phyloP scores from a whole-genome alignment of 2,888 invertebrate species.

The Tromatobia lineatoria region DNA sequence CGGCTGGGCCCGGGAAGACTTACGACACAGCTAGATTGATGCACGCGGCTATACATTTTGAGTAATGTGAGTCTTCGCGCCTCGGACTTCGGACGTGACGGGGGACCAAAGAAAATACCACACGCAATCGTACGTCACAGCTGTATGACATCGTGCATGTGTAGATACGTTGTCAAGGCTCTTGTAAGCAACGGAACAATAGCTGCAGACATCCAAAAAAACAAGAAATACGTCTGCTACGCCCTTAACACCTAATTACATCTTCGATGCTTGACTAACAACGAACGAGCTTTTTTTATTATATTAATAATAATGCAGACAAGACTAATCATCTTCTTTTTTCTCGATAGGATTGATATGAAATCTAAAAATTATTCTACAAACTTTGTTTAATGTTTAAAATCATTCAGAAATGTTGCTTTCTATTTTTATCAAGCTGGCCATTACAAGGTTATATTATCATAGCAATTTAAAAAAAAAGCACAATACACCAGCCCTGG shows the following conservation, averaged over 20 bases:
- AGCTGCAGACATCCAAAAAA: background rate
- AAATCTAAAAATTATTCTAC: too few relatives aligned
- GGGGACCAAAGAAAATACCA: constrained; percentile 51
- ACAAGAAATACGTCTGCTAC: background rate
- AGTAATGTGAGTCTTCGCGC: constrained; percentile 79
- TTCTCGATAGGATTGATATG: too few relatives aligned
- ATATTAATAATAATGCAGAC: too few relatives aligned
- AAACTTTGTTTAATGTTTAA: too few relatives aligned
- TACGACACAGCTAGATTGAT: constrained; percentile 48
- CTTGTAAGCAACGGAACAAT: background rate
- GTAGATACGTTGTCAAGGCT: background rate
- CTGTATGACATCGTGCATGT: constrained; percentile 18
- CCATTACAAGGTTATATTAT: too few relatives aligned
- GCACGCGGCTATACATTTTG: constrained; percentile 81
- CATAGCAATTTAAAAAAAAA: too few relatives aligned
- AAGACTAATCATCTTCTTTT: too few relatives aligned
- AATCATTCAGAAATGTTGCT: too few relatives aligned
- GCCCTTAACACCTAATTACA: too few relatives aligned
- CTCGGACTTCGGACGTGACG: constrained; percentile 69
- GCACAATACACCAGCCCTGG: too few relatives aligned
- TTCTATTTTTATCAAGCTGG: too few relatives aligned
- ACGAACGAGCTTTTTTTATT: too few relatives aligned
- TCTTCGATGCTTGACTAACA: background rate
- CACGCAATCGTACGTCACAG: constrained; percentile 53
- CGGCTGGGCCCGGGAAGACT: constrained; percentile 39